These are phyloP conservation scores for Zaprionus gabonicus DNA, from an alignment of 1,140 invertebrate genomes.

Conservation along the genomic window DNA sequence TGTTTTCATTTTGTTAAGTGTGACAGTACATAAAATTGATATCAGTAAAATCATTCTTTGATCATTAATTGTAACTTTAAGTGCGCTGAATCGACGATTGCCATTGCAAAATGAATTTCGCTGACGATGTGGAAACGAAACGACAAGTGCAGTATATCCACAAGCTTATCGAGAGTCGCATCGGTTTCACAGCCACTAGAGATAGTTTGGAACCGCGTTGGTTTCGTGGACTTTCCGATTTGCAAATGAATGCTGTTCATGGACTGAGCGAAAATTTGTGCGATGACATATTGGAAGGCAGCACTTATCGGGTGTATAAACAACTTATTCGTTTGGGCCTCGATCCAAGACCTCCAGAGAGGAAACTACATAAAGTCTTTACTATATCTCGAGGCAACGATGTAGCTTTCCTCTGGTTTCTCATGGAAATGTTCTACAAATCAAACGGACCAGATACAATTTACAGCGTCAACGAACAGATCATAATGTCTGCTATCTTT, in stretches of 20 bases:
- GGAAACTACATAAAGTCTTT: constrained; percentile 26
- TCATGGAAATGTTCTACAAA: constrained; percentile 71
- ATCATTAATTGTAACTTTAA: neutral
- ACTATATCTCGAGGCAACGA: constrained; percentile 60
- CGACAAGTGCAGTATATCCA: neutral
- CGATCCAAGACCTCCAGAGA: constrained; percentile 10
- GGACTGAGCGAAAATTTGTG: neutral
- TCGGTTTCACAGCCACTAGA: neutral
- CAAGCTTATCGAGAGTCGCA: neutral
- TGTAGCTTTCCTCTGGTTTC: constrained; percentile 74
- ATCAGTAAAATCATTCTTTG: constrained; percentile 27
- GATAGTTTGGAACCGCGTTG: constrained; percentile 26
- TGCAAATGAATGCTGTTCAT: constrained; percentile 45
- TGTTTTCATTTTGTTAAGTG: neutral
- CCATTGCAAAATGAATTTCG: neutral
- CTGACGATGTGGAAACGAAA: neutral
- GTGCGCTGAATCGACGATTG: constrained; percentile 16
- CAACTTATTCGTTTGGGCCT: constrained; percentile 48
- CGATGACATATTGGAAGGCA: constrained; percentile 52
- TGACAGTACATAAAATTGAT: constrained; percentile 35
- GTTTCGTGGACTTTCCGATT: constrained; percentile 57
- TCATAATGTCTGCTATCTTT: constrained; percentile 69
- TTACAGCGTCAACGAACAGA: constrained; percentile 65
- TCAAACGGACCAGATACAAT: constrained; percentile 2
- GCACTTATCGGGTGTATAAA: constrained; percentile 1